Percentiles rank a stretch among this genome's conserved stretches.
Conservation (phyloP, 2,113 vertebrate species). For the Peromyscus leucopus region DNA sequence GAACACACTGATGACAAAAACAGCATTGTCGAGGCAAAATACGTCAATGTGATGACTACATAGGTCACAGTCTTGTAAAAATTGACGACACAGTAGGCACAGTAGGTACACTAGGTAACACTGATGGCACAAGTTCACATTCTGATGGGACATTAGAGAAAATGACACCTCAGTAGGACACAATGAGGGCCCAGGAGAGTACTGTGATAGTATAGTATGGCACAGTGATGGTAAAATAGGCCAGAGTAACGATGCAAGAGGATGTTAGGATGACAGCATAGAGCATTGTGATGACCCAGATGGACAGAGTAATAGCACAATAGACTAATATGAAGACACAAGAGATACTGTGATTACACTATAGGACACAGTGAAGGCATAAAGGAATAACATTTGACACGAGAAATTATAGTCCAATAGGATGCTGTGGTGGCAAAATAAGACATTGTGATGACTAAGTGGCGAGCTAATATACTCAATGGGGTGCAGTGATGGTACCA, state of each 20-base stretch:
- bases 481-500: not conserved
- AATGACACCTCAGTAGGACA: not conserved
- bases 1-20: not conserved
- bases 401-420: not conserved
- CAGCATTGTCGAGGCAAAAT: not conserved
- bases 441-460: not conserved
- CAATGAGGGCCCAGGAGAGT: not conserved
- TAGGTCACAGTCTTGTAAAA: not conserved
- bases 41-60: not conserved
- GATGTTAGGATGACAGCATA: too few species aligned
- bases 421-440: not conserved
- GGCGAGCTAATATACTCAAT: too few species aligned
- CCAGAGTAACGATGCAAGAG: not conserved
- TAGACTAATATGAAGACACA: not conserved
- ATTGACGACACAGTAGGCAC: not conserved
- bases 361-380: not conserved
- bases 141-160: not conserved
- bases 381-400: not conserved
- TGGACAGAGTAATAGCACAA: not conserved
- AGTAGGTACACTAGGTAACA: not conserved
- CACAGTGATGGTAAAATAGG: not conserved
- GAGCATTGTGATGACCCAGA: not conserved
- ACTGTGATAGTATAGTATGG: too few species aligned
- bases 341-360: not conserved
- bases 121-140: fast-evolving